These are phyloP conservation scores for Kryptopterus vitreolus DNA, from an alignment of 2,797 vertebrate genomes.

Conservation along the genomic window DNA sequence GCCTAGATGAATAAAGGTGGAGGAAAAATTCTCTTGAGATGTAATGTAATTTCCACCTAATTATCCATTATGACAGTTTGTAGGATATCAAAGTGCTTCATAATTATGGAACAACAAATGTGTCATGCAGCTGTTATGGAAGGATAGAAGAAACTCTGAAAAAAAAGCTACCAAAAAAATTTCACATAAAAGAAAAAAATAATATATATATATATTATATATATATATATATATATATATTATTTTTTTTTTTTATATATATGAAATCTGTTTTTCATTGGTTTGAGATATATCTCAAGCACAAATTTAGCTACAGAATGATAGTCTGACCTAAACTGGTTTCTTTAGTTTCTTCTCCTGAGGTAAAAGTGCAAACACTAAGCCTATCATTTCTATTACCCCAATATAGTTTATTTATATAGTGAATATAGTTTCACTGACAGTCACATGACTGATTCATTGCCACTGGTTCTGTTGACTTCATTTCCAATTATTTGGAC, in stretches of 20 bases:
- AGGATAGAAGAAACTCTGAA: background rate
- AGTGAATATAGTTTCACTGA: background rate
- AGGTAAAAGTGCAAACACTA: background rate
- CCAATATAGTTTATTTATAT: too few relatives aligned
- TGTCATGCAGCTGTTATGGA: slow-evolving; percentile 38
- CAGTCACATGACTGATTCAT: background rate
- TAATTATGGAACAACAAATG: slow-evolving; percentile 44
- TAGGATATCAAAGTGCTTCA: slow-evolving; percentile 40
- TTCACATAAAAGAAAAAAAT: background rate
- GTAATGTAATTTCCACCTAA: slow-evolving; percentile 50
- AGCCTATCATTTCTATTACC: background rate
- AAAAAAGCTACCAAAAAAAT: background rate
- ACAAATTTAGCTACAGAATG: background rate
- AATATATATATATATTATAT: too few relatives aligned
- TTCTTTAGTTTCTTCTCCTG: background rate
- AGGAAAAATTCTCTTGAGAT: slow-evolving; percentile 42
- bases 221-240: too few relatives aligned
- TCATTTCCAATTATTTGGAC: slow-evolving; percentile 1
- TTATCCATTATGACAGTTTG: slow-evolving; percentile 48
- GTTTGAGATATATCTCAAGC: background rate
- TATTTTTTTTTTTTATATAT: too few relatives aligned
- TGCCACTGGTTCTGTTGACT: background rate
- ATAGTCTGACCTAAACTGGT: background rate
- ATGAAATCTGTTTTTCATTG: background rate
- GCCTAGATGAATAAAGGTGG: slow-evolving; percentile 29